Evolutionary conservation across 1,140 invertebrate species (phyloP).

Genomic region (Drosophila repletoides): DNA sequence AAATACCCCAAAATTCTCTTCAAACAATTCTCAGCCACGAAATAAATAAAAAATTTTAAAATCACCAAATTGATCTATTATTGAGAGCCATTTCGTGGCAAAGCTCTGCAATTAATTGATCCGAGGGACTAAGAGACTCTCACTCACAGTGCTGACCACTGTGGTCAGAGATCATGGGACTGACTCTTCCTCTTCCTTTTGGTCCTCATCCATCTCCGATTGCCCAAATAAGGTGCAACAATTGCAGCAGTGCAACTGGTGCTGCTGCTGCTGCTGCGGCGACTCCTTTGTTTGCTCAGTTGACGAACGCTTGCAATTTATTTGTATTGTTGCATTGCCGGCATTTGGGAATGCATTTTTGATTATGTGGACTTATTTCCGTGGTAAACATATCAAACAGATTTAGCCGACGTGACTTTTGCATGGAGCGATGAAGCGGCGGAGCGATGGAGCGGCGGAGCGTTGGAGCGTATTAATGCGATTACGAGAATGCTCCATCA

Average conservation of each 20-base stretch:
- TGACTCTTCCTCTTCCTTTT: not conserved
- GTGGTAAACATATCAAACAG: conserved; percentile 51
- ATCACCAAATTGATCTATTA: too few relatives aligned
- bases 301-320: conserved; percentile 80
- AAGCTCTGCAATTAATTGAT: too few relatives aligned
- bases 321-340: conserved; percentile 78
- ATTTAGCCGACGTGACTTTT: conserved; percentile 50
- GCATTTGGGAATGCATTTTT: conserved; percentile 73
- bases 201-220: conserved; percentile 38
- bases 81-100: too few relatives aligned
- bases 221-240: conserved; percentile 78
- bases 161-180: conserved; percentile 24
- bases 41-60: too few relatives aligned
- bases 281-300: conserved; percentile 63
- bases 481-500: conserved; percentile 7
- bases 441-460: too few relatives aligned
- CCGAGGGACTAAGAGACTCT: too few relatives aligned
- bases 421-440: not conserved
- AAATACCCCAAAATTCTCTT: too few relatives aligned
- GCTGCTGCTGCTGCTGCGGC: conserved; percentile 29
- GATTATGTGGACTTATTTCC: conserved; percentile 68
- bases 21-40: too few relatives aligned
- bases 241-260: conserved; percentile 48
- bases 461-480: too few relatives aligned
- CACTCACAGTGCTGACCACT: conserved; percentile 28